These are phyloP conservation scores for Aelia acuminata DNA, from an alignment of 2,888 invertebrate genomes.

Conservation along the genomic window DNA sequence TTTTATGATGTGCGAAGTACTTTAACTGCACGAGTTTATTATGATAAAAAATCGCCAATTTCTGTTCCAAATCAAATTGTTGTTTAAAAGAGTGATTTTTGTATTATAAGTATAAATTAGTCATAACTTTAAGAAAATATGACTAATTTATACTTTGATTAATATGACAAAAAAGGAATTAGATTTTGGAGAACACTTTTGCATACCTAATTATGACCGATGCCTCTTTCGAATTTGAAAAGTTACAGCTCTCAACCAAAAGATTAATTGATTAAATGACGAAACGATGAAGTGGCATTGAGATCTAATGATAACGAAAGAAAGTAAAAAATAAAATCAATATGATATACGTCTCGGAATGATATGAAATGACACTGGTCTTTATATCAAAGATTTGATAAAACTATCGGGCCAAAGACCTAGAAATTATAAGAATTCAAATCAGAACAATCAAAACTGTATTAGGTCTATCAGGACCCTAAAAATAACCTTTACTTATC, in stretches of 20 bases:
- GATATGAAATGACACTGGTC: neutral
- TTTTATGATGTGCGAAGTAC: too few relatives aligned
- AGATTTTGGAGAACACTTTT: neutral
- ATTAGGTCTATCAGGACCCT: neutral
- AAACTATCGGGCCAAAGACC: neutral
- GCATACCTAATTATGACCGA: neutral
- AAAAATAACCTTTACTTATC: neutral
- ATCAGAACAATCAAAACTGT: neutral
- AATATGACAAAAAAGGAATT: too few relatives aligned
- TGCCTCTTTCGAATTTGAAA: neutral
- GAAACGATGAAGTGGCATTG: neutral
- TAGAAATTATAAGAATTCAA: conserved; percentile 6
- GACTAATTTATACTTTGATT: too few relatives aligned
- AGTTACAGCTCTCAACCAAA: neutral
- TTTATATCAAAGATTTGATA: neutral
- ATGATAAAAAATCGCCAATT: too few relatives aligned
- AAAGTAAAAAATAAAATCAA: neutral
- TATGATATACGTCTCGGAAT: neutral
- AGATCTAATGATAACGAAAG: neutral
- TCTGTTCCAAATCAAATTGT: too few relatives aligned
- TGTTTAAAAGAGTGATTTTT: too few relatives aligned
- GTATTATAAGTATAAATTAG: too few relatives aligned
- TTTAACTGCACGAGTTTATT: too few relatives aligned
- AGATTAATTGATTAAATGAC: neutral
- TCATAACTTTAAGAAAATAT: too few relatives aligned